Percentiles rank a stretch among this genome's conserved stretches.
Evolutionary conservation across 1,140 invertebrate species (phyloP).

Genomic region (Anoplophora glabripennis): DNA sequence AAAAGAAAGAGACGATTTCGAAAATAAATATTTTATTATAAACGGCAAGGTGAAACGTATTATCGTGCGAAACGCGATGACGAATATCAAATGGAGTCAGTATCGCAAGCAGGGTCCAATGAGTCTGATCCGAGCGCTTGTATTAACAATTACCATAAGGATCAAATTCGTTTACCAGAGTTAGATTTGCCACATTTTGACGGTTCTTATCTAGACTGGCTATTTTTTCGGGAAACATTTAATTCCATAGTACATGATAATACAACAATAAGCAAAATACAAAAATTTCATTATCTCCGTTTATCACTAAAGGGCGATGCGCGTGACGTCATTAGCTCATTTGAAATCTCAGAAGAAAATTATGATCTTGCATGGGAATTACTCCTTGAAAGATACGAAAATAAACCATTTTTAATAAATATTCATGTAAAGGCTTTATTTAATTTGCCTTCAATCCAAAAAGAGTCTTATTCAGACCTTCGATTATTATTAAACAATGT

Average conservation of each 20-base stretch:
- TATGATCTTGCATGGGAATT: neutral
- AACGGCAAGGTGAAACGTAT: too few relatives aligned
- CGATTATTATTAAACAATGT: neutral
- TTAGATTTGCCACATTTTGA: conserved; percentile 14
- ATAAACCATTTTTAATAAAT: neutral
- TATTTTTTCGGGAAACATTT: conserved; percentile 17
- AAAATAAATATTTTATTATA: too few relatives aligned
- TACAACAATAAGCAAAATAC: neutral
- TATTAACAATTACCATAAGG: too few relatives aligned
- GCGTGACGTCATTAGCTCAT: neutral
- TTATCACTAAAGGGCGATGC: conserved; percentile 12
- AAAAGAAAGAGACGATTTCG: too few relatives aligned
- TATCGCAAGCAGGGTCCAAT: too few relatives aligned
- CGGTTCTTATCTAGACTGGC: conserved; percentile 2
- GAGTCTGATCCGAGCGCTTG: too few relatives aligned
- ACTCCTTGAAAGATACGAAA: conserved; percentile 2
- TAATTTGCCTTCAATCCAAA: neutral
- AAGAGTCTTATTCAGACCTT: neutral
- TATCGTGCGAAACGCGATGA: too few relatives aligned
- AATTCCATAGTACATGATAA: conserved; percentile 7
- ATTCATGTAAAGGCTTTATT: neutral
- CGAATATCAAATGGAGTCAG: too few relatives aligned
- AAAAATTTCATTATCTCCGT: conserved; percentile 19
- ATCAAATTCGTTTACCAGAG: neutral
- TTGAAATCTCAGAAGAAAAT: conserved; percentile 6